Percentiles rank a stretch among this genome's conserved stretches.
Conservation (phyloP, 2,797 vertebrate species). For the Falco naumanni region DNA sequence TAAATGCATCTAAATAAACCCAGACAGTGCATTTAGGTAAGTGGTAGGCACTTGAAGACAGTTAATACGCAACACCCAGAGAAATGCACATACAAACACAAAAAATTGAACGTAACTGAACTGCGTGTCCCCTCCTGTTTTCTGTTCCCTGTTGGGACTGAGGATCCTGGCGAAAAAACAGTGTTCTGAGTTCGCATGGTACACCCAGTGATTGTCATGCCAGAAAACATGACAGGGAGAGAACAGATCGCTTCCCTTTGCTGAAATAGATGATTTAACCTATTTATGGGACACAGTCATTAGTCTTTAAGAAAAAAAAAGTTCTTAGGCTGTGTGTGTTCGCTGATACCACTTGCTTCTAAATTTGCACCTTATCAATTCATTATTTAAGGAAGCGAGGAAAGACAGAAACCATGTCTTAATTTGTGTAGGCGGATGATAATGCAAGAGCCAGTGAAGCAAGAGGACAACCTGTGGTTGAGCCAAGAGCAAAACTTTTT, state of each 20-base stretch:
- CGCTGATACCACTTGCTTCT: background rate
- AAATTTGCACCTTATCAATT: background rate
- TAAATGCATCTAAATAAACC: background rate
- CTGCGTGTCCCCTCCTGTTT: background rate
- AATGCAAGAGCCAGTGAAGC: background rate
- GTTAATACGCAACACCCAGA: background rate
- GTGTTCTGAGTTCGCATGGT: background rate
- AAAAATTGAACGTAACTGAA: background rate
- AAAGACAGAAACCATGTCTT: background rate
- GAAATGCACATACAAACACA: fast-evolving
- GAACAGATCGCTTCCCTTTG: slow-evolving; percentile 5
- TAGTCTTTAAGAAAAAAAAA: background rate
- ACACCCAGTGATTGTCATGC: background rate
- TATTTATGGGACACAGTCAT: background rate
- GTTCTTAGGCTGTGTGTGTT: background rate
- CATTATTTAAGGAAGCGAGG: background rate
- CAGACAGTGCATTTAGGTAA: background rate
- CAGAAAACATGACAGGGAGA: background rate
- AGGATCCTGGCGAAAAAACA: background rate
- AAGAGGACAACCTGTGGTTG: fast-evolving
- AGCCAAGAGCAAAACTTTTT: background rate
- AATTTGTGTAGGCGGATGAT: background rate
- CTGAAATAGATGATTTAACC: background rate
- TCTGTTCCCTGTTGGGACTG: background rate
- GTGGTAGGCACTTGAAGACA: background rate